Base-by-base conservation (phyloP, 2,113 vertebrate genomes). In the Myotis davidii region DNA sequence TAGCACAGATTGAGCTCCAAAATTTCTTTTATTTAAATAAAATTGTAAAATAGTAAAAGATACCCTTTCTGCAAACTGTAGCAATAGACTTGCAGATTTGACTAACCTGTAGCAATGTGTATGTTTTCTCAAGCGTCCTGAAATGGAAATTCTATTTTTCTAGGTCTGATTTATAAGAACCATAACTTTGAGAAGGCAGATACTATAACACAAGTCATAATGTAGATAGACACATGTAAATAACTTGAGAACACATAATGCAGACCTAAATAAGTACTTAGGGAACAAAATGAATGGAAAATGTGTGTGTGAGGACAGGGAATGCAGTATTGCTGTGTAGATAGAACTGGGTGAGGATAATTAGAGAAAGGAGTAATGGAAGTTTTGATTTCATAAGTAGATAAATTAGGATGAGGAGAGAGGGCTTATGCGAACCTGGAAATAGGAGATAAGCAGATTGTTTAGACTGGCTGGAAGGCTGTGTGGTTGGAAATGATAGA, bases 21-120 rank as follows among this genome's bases (percentile, higher is more conserved):
- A 50, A 39, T 82, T 82, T 52, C 10, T 59, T 96, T 94, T 76
- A 64, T 74, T 91, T 65, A 89, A 93, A 86, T 32, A 70, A 42
- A 69, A 76, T 6, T 61, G 61, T 8, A 37, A 90, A 87, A n/a
- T 92, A 37, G 48, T 88, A 65, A 52, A 76, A 91, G 10, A 21
- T 59, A 34, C 3, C 2, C 6, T 3, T 52, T 65, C 32, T 70
- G 32, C 61, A 91, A 59, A 86, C 39, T 25, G 2, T 76, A 84
- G 32, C 83, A 93, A 52, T 34, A 64, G 61, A 45, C 5, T 83
- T 54, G 3, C 27, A 81, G 32, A 5, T 91, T 82, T 91, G 14
- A 88, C 27, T 69, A 59, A 3, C 50, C 83, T 88, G 7, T 50
- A 70, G 37, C 1, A 73, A 32, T 27, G 2, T 29, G 17, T 70